phyloP scores from a whole-genome alignment of 2,113 vertebrate genomes.

The Aleadryas rufinucha region DNA sequence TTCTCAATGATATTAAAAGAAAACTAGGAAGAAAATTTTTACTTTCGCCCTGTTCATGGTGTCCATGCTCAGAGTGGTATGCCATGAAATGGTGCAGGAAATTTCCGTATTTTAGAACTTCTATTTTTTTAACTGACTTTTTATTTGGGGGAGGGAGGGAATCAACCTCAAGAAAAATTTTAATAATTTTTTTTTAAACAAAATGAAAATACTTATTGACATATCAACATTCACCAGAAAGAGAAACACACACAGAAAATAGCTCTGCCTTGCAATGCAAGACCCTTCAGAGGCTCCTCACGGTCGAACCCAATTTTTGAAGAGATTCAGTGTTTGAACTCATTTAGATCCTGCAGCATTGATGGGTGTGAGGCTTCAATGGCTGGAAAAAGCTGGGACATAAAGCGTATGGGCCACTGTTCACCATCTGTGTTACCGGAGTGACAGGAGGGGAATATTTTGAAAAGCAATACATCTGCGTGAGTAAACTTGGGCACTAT shows the following conservation, averaged over 20 bases:
- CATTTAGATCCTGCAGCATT: not conserved
- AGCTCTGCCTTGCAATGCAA: not conserved
- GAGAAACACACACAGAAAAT: not conserved
- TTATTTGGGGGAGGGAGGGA: rapidly evolving
- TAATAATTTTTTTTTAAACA: not conserved
- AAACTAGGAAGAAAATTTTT: not conserved
- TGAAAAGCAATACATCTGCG: not conserved
- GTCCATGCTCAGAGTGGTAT: not conserved
- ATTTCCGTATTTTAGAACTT: not conserved
- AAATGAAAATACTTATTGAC: not conserved
- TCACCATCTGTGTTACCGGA: not conserved
- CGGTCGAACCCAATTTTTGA: not conserved
- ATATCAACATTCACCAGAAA: not conserved
- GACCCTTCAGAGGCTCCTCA: not conserved
- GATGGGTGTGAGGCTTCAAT: not conserved
- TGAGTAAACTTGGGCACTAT: not conserved
- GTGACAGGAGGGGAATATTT: not conserved
- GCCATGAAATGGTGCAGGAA: not conserved
- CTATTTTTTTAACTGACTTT: not conserved
- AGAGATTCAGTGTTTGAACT: not conserved
- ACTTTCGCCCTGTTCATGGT: not conserved
- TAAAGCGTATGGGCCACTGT: not conserved
- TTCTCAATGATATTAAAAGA: not conserved
- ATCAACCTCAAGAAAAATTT: not conserved
- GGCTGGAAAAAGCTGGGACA: not conserved